phyloP scores from a whole-genome alignment of 2,113 vertebrate genomes.

The Raja brachyura region DNA sequence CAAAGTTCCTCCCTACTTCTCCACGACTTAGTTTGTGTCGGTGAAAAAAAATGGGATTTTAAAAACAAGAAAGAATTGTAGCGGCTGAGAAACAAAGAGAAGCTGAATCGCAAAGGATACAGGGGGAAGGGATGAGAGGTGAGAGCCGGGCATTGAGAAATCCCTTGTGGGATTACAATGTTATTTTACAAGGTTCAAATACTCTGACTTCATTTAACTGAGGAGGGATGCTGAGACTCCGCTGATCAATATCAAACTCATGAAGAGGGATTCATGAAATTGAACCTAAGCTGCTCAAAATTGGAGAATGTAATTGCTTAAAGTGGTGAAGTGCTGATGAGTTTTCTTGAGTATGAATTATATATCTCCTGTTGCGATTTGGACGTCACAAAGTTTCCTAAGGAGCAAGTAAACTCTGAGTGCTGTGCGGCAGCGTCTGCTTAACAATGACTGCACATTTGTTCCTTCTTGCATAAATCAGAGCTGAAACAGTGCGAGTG shows the following conservation, averaged over 20 bases:
- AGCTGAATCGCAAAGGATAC: neutral
- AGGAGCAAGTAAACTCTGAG: neutral
- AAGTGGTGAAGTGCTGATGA: neutral
- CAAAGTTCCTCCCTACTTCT: too few relatives aligned
- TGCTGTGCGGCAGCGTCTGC: neutral
- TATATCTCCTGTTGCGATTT: neutral
- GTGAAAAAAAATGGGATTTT: neutral
- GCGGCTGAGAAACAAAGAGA: neutral
- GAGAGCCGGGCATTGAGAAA: neutral
- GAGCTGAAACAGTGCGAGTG: neutral
- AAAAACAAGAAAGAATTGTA: neutral
- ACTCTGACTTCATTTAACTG: neutral
- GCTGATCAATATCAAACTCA: neutral
- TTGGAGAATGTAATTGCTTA: neutral
- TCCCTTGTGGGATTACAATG: neutral
- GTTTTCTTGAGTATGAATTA: neutral
- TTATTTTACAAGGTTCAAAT: neutral
- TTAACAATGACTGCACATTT: neutral
- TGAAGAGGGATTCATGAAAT: neutral
- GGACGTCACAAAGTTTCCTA: neutral
- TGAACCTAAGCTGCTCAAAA: neutral
- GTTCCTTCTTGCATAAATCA: neutral
- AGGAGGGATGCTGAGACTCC: neutral
- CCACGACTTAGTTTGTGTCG: neutral
- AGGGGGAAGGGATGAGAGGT: too few relatives aligned